These are phyloP conservation scores for Oreochromis niloticus DNA, from an alignment of 2,113 vertebrate genomes.

Conservation along the genomic window DNA sequence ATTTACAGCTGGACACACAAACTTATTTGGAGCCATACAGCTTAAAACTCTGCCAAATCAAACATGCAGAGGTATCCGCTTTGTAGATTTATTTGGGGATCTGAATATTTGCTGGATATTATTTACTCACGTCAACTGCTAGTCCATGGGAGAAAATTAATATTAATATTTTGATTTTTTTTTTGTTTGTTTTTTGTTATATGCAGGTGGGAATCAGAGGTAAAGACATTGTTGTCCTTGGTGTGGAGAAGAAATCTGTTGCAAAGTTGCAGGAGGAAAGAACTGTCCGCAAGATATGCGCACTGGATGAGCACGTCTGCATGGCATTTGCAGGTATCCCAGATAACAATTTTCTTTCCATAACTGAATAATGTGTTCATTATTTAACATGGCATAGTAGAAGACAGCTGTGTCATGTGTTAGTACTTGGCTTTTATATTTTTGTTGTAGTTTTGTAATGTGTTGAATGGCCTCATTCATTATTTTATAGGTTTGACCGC, in stretches of 20 bases:
- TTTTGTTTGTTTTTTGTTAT: background rate
- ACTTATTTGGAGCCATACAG: background rate
- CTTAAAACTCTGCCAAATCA: background rate
- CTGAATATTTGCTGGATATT: background rate
- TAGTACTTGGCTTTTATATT: background rate
- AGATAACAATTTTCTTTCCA: background rate
- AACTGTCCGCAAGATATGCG: constrained; percentile 81
- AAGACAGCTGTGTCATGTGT: background rate
- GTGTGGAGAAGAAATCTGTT: constrained; percentile 79
- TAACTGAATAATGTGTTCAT: background rate
- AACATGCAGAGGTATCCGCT: background rate
- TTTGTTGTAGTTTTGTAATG: background rate
- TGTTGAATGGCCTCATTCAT: background rate
- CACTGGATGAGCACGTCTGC: constrained; percentile 80
- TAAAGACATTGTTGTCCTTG: constrained; percentile 79
- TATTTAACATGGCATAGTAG: background rate
- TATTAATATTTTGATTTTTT: background rate
- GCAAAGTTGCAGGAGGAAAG: constrained; percentile 82
- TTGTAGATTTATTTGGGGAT: background rate
- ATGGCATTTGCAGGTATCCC: constrained; percentile 80
- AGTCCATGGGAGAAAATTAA: background rate
- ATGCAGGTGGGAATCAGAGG: constrained; percentile 80
- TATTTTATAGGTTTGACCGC: constrained; percentile 79
- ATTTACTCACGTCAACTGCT: background rate
- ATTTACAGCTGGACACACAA: background rate